These are phyloP conservation scores for Peucedramus taeniatus DNA, from an alignment of 2,113 vertebrate genomes.

Conservation along the genomic window DNA sequence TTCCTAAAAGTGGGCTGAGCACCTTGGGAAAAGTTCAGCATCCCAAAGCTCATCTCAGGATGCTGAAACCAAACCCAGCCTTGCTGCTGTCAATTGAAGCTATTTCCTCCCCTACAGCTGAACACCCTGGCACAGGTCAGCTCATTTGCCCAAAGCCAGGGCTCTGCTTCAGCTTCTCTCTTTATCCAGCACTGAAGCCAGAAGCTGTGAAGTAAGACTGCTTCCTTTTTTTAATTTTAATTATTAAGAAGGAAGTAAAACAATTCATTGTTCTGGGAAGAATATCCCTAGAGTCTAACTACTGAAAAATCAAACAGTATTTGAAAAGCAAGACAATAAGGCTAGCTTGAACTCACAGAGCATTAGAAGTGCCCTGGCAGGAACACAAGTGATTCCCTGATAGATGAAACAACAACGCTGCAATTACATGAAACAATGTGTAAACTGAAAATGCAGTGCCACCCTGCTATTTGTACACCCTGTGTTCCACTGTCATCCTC, in stretches of 20 bases:
- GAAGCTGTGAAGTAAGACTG: background rate
- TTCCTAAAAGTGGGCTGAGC: background rate
- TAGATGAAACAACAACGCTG: constrained; percentile 2
- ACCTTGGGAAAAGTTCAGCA: background rate
- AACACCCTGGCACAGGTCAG: background rate
- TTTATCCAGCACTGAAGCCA: background rate
- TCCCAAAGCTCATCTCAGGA: background rate
- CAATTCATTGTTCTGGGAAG: background rate
- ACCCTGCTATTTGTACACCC: background rate
- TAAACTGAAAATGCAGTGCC: constrained; percentile 33
- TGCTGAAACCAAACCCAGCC: background rate
- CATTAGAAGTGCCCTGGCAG: background rate
- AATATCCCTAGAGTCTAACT: constrained; percentile 3
- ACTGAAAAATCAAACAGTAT: constrained; percentile 36
- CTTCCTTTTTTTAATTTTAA: background rate
- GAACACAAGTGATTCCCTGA: background rate
- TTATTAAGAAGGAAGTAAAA: background rate
- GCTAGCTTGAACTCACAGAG: background rate
- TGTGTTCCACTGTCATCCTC: background rate
- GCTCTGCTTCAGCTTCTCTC: background rate
- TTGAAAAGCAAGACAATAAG: constrained; percentile 27
- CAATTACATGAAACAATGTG: constrained; percentile 36
- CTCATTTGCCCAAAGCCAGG: background rate
- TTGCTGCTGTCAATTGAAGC: background rate
- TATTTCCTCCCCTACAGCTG: background rate